These are phyloP conservation scores for Lypha dubia DNA, from an alignment of 2,888 invertebrate species.

Conservation along the genomic window DNA sequence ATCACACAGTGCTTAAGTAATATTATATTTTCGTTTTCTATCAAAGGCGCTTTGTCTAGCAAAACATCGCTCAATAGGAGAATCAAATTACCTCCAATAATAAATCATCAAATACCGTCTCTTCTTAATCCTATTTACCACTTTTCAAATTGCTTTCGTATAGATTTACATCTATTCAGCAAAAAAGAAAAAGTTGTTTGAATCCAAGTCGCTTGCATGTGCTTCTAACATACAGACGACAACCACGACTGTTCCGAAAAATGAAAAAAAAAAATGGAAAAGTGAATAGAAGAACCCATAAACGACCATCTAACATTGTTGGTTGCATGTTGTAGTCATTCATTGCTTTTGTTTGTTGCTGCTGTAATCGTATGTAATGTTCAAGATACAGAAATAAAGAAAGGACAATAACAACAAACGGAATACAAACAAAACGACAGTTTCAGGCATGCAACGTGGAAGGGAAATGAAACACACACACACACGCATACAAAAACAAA, in stretches of 20 bases:
- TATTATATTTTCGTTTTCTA: no score
- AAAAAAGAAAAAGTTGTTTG: slow-evolving; percentile 20
- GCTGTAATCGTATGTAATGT: slow-evolving; percentile 65
- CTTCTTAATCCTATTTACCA: neutral
- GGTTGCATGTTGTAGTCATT: slow-evolving; percentile 60
- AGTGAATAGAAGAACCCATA: slow-evolving; percentile 49
- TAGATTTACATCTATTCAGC: slow-evolving; percentile 40
- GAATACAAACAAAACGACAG: slow-evolving; percentile 68
- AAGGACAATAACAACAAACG: slow-evolving; percentile 57
- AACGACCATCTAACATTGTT: slow-evolving; percentile 58
- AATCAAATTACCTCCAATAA: neutral
- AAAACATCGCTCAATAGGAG: neutral
- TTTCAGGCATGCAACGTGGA: slow-evolving; percentile 67
- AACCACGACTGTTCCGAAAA: slow-evolving; percentile 42
- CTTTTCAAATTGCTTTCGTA: slow-evolving; percentile 3
- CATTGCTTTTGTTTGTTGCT: slow-evolving; percentile 66
- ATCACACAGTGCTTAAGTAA: neutral
- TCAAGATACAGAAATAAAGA: slow-evolving; percentile 61
- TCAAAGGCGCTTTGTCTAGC: neutral
- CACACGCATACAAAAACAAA: slow-evolving; percentile 37
- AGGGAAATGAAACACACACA: slow-evolving; percentile 49
- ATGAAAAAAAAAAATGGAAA: slow-evolving; percentile 16
- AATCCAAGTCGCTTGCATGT: slow-evolving; percentile 64
- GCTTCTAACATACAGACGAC: slow-evolving; percentile 57
- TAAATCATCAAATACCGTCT: neutral